A percentile compares a stretch with the other conserved stretches of the same genome.
phyloP scores from a whole-genome alignment of 2,888 invertebrate species.

The Micropterix aruncella region DNA sequence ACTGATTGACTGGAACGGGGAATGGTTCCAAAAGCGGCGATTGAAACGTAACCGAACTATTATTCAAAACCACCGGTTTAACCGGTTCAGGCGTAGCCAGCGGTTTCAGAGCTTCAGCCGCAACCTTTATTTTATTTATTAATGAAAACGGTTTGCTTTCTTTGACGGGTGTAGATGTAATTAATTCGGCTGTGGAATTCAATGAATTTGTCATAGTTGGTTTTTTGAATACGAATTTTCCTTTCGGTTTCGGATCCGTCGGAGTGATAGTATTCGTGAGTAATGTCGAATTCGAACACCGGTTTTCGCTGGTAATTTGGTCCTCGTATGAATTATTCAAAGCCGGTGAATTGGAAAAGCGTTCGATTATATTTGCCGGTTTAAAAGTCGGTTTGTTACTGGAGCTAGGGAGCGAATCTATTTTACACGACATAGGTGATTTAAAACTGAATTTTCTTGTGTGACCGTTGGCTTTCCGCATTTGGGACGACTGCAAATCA shows the following conservation, averaged over 20 bases:
- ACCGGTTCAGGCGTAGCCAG: conserved; percentile 17
- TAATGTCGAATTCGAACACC: no score
- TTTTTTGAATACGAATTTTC: conserved; percentile 31
- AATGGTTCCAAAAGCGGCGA: conserved; percentile 15
- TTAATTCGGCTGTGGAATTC: conserved; percentile 15
- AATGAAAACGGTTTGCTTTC: conserved; percentile 23
- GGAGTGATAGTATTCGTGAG: no score
- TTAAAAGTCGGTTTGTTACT: no score
- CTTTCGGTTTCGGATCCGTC: conserved; percentile 21
- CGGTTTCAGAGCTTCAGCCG: conserved; percentile 26
- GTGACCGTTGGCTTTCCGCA: neutral
- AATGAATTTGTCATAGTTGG: conserved; percentile 22
- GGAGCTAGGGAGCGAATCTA: no score
- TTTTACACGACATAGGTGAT: no score
- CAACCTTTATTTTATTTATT: conserved; percentile 24
- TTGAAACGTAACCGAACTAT: conserved; percentile 31
- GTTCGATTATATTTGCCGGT: no score
- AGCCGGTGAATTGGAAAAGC: no score
- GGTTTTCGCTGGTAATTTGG: no score
- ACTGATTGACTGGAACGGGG: neutral
- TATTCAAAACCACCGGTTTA: conserved; percentile 18
- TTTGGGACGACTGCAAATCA: conserved; percentile 1
- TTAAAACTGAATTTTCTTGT: no score
- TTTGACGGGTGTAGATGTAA: conserved; percentile 17
- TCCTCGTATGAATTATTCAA: no score